Conservation (phyloP, 2,113 vertebrate species). For the Callopanchax toddi region DNA sequence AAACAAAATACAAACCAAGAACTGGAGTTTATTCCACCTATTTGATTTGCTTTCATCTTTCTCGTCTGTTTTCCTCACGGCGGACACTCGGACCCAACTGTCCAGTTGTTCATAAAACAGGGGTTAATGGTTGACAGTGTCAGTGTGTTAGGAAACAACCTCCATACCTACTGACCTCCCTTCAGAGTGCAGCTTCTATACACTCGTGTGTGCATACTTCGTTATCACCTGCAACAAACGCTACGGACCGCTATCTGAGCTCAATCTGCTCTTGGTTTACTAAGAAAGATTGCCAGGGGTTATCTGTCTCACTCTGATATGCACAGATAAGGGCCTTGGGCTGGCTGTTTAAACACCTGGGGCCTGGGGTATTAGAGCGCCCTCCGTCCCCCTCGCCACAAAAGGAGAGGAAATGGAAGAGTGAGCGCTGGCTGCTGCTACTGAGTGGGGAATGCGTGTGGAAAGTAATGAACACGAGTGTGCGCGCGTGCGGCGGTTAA, state of each 20-base stretch:
- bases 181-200: slow-evolving; percentile 6
- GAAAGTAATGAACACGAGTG: slow-evolving; percentile 53
- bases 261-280: slow-evolving; percentile 78
- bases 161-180: slow-evolving; percentile 19
- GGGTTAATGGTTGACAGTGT: slow-evolving; percentile 49
- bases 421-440: slow-evolving; percentile 40
- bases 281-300: slow-evolving; percentile 81
- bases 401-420: slow-evolving; percentile 69
- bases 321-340: slow-evolving; percentile 80
- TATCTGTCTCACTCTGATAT: slow-evolving; percentile 84
- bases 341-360: slow-evolving; percentile 81
- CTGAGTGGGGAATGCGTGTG: slow-evolving; percentile 33
- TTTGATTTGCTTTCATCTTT: too few species aligned
- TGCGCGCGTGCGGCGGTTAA: slow-evolving; percentile 52
- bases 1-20: too few species aligned
- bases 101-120: background rate
- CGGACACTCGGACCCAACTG: background rate
- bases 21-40: too few species aligned
- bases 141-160: slow-evolving; percentile 21
- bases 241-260: slow-evolving; percentile 70
- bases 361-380: slow-evolving; percentile 61
- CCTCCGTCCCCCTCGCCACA: slow-evolving; percentile 53
- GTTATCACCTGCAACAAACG: slow-evolving; percentile 75
- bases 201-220: slow-evolving; percentile 38
- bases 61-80: background rate